Evolutionary conservation across 2,888 invertebrate species (phyloP), one percentile per base, ranked within the genome.

Genomic region (Criorhina ranunculi): DNA sequence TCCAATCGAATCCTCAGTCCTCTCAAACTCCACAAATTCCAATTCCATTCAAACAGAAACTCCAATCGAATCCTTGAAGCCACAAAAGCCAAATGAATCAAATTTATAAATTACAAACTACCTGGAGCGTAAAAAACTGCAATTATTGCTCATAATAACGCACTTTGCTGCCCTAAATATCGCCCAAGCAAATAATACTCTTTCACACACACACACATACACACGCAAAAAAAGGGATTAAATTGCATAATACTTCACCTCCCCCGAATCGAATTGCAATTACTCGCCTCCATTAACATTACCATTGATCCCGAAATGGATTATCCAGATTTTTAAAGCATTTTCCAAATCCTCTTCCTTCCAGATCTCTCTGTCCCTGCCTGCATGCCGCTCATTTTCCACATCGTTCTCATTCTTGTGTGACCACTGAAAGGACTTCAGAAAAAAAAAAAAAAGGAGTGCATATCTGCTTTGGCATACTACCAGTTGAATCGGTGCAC

Each of bases 321-420:
- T 79, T 55, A 64, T 64, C 60, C 69, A 35, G 60, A 60, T 60
- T 69, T 69, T 66, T 57, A 40, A 76, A 60, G 60, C 60, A 62
- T 64, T 73, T 73, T 67, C 59, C 51, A 49, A 67, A 37, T 31
- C 19, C 53, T 0, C 12, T n/a, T 53, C 11, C n/a, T n/a, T n/a
- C 40, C 11, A 11, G 5, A n/a, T n/a, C n/a, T n/a, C n/a, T n/a
- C n/a, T n/a, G n/a, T n/a, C n/a, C n/a, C n/a, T n/a, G n/a, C n/a
- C n/a, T n/a, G n/a, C n/a, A n/a, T n/a, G n/a, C n/a, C 8, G 2
- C 15, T 42, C 9, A 2, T 7, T 51, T n/a, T 17, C 24, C 12
- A 8, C 19, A 4, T 42, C 60, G 31, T 11, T n/a, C 11, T 24
- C 17, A 8, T 42, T 66, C 24, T 12, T 6, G 9, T 55, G n/a